phyloP scores from a whole-genome alignment of 2,113 vertebrate species.

The Turnix velox region DNA sequence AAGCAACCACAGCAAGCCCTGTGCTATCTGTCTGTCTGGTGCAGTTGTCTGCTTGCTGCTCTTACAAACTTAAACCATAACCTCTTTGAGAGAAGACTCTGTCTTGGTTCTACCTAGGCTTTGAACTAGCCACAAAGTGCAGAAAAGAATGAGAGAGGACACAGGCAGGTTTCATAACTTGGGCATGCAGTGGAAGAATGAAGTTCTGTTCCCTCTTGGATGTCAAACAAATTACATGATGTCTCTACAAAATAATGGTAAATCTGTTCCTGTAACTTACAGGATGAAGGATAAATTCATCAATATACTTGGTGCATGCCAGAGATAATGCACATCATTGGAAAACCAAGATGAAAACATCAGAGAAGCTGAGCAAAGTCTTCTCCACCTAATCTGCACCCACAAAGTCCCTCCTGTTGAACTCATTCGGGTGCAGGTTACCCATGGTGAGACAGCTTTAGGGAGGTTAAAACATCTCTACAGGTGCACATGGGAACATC shows the following conservation, averaged over 20 bases:
- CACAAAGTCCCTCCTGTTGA: background rate
- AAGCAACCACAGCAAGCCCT: background rate
- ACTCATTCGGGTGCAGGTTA: background rate
- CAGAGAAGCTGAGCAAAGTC: background rate
- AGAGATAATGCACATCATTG: background rate
- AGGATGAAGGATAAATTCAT: background rate
- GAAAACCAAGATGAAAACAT: background rate
- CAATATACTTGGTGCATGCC: background rate
- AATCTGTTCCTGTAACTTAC: background rate
- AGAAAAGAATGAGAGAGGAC: background rate
- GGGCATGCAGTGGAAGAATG: background rate
- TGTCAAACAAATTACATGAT: background rate
- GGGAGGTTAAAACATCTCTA: background rate
- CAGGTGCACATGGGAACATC: accelerated
- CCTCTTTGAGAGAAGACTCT: background rate
- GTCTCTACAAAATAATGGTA: background rate
- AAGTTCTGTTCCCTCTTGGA: background rate
- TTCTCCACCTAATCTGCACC: background rate
- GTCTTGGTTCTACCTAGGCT: background rate
- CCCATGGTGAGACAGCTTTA: background rate
- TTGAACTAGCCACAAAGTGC: background rate
- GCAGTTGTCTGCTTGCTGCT: background rate
- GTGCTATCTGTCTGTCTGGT: background rate
- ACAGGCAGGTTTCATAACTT: background rate
- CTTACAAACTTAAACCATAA: background rate